Evolutionary conservation across 2,113 vertebrate genomes (phyloP).

Genomic region (Gymnogyps californianus): DNA sequence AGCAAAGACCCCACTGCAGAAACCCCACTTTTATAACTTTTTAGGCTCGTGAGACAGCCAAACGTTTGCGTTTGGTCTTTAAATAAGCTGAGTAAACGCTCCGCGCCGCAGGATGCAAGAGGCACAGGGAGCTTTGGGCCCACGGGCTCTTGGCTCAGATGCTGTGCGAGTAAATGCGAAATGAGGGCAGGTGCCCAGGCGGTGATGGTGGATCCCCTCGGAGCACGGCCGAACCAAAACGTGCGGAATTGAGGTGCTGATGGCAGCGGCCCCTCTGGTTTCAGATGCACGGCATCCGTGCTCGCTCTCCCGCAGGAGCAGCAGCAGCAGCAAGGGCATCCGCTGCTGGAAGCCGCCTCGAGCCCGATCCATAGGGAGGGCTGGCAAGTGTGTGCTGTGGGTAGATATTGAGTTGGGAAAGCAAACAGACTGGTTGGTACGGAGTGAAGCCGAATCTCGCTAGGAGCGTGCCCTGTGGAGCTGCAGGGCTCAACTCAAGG

Average conservation of each 20-base stretch:
- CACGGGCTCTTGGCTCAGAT: background rate
- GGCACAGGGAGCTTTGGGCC: background rate
- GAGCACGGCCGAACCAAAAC: accelerated
- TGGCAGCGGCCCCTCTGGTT: no score
- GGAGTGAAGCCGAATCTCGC: background rate
- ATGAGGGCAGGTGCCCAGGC: accelerated
- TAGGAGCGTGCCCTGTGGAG: background rate
- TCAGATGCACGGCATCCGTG: accelerated
- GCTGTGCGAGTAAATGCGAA: background rate
- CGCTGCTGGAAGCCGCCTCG: background rate
- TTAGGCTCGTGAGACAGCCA: background rate
- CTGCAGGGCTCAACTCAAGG: accelerated
- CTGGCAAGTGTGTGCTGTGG: background rate
- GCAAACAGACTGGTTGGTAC: accelerated
- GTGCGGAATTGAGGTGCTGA: accelerated
- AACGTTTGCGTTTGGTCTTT: background rate
- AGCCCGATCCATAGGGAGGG: accelerated
- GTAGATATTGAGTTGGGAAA: background rate
- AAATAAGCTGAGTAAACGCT: background rate
- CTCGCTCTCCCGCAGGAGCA: accelerated
- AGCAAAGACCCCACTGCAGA: background rate
- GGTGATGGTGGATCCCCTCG: accelerated
- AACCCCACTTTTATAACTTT: background rate
- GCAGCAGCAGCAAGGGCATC: background rate
- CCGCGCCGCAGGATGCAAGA: accelerated